Evolutionary conservation across 2,888 invertebrate genomes (phyloP), one percentile per base, ranked within the genome.

Genomic region (Andrena bicolor): DNA sequence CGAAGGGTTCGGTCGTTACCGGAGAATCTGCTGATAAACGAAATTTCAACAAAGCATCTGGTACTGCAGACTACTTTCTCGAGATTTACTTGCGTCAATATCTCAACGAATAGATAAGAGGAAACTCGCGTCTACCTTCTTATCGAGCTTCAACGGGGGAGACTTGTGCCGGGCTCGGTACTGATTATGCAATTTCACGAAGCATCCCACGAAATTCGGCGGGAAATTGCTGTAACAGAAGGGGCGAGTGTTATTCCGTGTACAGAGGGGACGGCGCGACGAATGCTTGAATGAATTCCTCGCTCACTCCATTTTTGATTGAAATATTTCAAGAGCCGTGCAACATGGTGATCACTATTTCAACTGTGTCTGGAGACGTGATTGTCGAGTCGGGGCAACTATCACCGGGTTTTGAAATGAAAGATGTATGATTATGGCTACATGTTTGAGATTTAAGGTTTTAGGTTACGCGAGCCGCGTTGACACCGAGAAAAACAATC

Each of bases 181-280:
- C 23, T 87, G 49, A 80, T 93, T 93, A 61, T 93, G 92, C 7
- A 83, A 64, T 70, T 85, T 81, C 51, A 93, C 80, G 65, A 89
- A 88, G 16, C 88, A 88, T 23, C 88, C 76, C 4, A 78, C 74
- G 61, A 92, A 93, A 72, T 89, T 84, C 10, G 77, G 10, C 20
- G 75, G 63, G 49, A 63, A 53, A 41, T 76, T 60, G 5, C 69
- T 84, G 66, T 2, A 76, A 77, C 60, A 28, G 26, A 63, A n/a
- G 20, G 7, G 16, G 6, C 10, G n/a, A 16, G 3, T 20, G n/a
- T 69, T 61, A 53, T 26, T 41, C 16, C 1, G 16, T 26, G 13
- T n/a, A 3, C 26, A 2, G n/a, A 16, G 3, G 1, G 10, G 13
- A 6, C 6, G 8, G 23, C 7, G n/a, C 7, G 41, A 53, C 13